Base-by-base conservation (phyloP, 1,140 invertebrate genomes). In the Coelopa frigida region DNA sequence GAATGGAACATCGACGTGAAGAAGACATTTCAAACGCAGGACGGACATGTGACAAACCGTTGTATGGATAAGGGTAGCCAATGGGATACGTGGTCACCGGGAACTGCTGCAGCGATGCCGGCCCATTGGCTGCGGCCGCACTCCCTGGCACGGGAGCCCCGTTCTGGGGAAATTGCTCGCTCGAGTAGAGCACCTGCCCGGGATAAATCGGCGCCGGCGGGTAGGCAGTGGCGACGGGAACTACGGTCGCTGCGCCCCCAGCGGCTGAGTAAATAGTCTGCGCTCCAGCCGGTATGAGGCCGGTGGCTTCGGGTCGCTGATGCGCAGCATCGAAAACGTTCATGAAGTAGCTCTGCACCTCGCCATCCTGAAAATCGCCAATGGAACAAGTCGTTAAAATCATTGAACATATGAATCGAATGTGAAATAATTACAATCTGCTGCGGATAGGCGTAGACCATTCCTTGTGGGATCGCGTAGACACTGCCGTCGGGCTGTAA, bases 31-130 rank as follows among this genome's bases (percentile, higher is more conserved):
- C n/a, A n/a, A n/a, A n/a, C n/a, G n/a, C 20, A 32, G 3, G 5
- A 7, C 5, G 4, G 15, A 32, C 15, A 15, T 35, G 12, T 24
- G 22, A 44, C 27, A 48, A 27, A 53, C 51, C 49, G 55, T 69
- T 66, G 39, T 62, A 69, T 5, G 56, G 61, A 56, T 65, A 65
- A 15, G 63, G 54, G 55, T 68, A 67, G 35, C 62, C 50, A 31
- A 69, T 64, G 18, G 66, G 66, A 54, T 69, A 69, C 18, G 66
- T 60, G 39, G 63, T 56, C 56, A 67, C 61, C 23, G 65, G 66
- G 33, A 68, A 53, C 52, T 69, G 66, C 36, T 66, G 65, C 26
- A 68, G 33, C 11, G 49, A 51, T 15, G 44, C 18, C 14, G 53
- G 18, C 29, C 49, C 44, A 7, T 48, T 38, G 18, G 49, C 42